A percentile compares a stretch with the other conserved stretches of the same genome.
Evolutionary conservation across 2,888 invertebrate genomes (phyloP).

Genomic region (Octodonta nipae): DNA sequence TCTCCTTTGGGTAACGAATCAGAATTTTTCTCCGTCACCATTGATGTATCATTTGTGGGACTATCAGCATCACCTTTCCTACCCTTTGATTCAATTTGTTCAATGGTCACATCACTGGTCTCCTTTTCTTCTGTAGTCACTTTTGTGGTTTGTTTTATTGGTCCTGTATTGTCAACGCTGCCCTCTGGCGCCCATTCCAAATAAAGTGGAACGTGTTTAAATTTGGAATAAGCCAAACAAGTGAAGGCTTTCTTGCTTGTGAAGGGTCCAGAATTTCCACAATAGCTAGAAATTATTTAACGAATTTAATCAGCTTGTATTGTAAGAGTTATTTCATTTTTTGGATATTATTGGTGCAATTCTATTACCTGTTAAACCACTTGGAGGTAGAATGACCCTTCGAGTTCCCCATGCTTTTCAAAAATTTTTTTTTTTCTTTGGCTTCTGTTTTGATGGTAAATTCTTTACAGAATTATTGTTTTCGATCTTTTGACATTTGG

Average conservation of each 20-base stretch:
- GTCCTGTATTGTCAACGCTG: slow-evolving; percentile 39
- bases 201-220: slow-evolving; percentile 78
- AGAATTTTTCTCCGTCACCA: too few species aligned
- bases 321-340: too few species aligned
- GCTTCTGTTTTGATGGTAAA: slow-evolving; percentile 67
- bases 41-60: too few species aligned
- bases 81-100: slow-evolving; percentile 17
- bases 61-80: slow-evolving; percentile 18
- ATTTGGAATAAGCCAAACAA: slow-evolving; percentile 81
- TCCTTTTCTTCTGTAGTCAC: slow-evolving; percentile 12
- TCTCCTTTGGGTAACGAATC: slow-evolving; percentile 42
- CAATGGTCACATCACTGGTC: slow-evolving; percentile 17
- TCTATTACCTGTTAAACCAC: slow-evolving; percentile 62
- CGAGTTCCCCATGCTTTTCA: slow-evolving; percentile 65
- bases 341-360: neutral
- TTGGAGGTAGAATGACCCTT: slow-evolving; percentile 77
- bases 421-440: slow-evolving; percentile 68
- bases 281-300: too few species aligned
- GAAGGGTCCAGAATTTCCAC: slow-evolving; percentile 75
- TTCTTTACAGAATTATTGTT: slow-evolving; percentile 89
- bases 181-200: slow-evolving; percentile 96
- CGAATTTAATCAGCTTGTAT: too few species aligned
- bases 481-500: slow-evolving; percentile 60
- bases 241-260: slow-evolving; percentile 84
- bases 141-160: slow-evolving; percentile 9